Conservation (phyloP, 1,140 invertebrate species). For the Drosophila asahinai region DNA sequence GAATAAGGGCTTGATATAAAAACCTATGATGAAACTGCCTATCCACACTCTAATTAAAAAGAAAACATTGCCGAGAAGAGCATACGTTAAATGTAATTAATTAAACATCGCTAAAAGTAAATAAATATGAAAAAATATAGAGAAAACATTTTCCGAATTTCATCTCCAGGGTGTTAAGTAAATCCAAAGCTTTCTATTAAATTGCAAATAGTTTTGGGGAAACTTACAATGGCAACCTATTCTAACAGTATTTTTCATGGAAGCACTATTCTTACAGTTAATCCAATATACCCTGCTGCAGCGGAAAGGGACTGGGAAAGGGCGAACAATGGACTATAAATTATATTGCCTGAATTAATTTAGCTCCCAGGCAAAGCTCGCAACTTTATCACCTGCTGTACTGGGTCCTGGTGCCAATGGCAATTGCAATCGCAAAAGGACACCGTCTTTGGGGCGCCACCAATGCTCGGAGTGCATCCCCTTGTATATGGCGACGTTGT, state of each 20-base stretch:
- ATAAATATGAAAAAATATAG: not conserved
- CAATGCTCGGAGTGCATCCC: not conserved
- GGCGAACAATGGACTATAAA: conserved; percentile 69
- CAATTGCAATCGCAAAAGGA: conserved; percentile 30
- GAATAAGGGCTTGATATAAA: not conserved
- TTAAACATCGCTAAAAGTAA: too few species aligned
- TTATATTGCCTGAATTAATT: conserved; percentile 77
- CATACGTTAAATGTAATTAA: not conserved
- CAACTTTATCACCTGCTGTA: conserved; percentile 73
- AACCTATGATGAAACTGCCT: not conserved
- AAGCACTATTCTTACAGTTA: conserved; percentile 10
- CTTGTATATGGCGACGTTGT: conserved; percentile 14
- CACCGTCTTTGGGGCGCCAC: conserved; percentile 38
- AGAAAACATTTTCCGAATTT: not conserved
- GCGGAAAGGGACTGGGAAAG: not conserved
- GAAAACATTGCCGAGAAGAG: not conserved
- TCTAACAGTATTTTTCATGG: conserved; percentile 3
- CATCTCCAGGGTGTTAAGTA: too few species aligned
- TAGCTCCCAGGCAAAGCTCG: conserved; percentile 40
- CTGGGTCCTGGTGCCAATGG: conserved; percentile 26
- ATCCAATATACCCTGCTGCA: conserved; percentile 7
- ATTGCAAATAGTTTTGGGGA: not conserved
- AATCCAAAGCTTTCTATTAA: conserved; percentile 10
- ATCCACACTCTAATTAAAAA: too few species aligned
- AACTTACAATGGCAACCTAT: not conserved